Conservation (phyloP, 2,113 vertebrate species). For the Alligator sinensis region DNA sequence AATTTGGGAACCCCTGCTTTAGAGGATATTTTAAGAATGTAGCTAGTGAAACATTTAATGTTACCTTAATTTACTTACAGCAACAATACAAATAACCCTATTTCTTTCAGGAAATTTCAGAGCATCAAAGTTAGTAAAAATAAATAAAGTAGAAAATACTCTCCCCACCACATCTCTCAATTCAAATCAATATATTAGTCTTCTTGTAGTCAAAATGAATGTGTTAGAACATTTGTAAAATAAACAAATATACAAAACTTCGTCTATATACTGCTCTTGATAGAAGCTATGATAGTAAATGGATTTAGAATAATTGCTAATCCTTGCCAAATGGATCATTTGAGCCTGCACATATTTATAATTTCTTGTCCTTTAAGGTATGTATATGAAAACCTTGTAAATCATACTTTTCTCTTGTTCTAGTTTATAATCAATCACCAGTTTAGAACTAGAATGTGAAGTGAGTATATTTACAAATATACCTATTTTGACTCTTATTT, state of each 20-base stretch:
- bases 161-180: background rate
- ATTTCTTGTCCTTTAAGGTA: slow-evolving; percentile 31
- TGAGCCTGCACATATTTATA: slow-evolving; percentile 7
- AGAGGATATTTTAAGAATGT: background rate
- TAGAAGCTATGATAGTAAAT: slow-evolving; percentile 1
- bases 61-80: background rate
- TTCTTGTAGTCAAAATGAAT: background rate
- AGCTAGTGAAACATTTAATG: background rate
- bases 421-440: background rate
- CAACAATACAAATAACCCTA: background rate
- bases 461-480: background rate
- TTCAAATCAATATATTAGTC: background rate
- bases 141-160: background rate
- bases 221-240: background rate
- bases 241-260: background rate
- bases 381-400: slow-evolving; percentile 35
- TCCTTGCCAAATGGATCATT: background rate
- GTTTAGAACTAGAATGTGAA: background rate
- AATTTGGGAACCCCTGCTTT: too few relatives aligned
- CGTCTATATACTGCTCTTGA: background rate
- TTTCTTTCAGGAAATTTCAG: background rate
- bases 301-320: background rate
- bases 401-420: slow-evolving; percentile 1
- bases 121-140: background rate
- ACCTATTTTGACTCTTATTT: background rate